Evolutionary conservation across 2,113 vertebrate genomes (phyloP).

Genomic region (Oryzias melastigma): DNA sequence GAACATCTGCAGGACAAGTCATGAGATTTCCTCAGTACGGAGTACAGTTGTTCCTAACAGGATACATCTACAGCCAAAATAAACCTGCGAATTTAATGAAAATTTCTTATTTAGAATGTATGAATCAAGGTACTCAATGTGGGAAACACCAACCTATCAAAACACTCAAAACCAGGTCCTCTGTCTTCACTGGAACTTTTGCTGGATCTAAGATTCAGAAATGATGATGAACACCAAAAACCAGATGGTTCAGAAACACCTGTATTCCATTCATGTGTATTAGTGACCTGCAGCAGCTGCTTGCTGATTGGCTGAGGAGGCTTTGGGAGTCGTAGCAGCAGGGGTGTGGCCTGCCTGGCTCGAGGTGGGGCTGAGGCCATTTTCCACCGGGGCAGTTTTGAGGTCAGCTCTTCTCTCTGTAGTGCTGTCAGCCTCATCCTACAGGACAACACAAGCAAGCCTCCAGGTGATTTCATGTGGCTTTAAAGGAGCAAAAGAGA

Average conservation of each 20-base stretch:
- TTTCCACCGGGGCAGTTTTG: conserved; percentile 86
- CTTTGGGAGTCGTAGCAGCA: conserved; percentile 56
- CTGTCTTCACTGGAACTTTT: conserved; percentile 90
- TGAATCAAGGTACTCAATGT: neutral
- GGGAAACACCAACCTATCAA: conserved; percentile 84
- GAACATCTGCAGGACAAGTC: conserved; percentile 79
- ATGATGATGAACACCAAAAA: neutral
- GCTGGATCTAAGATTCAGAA: conserved; percentile 78
- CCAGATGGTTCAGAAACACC: neutral
- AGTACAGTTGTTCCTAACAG: neutral
- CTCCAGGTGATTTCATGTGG: neutral
- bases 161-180: conserved; percentile 93
- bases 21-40: neutral
- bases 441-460: neutral
- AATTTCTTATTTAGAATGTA: neutral
- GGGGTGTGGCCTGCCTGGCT: conserved; percentile 78
- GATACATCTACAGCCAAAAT: too few relatives aligned
- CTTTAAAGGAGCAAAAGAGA: neutral
- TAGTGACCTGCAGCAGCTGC: conserved; percentile 43
- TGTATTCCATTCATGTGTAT: rapidly evolving
- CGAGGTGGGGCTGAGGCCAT: conserved; percentile 86
- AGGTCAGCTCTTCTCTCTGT: conserved; percentile 85
- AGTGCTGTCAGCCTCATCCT: conserved; percentile 83
- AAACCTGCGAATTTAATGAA: too few relatives aligned
- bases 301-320: conserved; percentile 59